phyloP scores from a whole-genome alignment of 2,113 vertebrate genomes.

The Caloenas nicobarica region DNA sequence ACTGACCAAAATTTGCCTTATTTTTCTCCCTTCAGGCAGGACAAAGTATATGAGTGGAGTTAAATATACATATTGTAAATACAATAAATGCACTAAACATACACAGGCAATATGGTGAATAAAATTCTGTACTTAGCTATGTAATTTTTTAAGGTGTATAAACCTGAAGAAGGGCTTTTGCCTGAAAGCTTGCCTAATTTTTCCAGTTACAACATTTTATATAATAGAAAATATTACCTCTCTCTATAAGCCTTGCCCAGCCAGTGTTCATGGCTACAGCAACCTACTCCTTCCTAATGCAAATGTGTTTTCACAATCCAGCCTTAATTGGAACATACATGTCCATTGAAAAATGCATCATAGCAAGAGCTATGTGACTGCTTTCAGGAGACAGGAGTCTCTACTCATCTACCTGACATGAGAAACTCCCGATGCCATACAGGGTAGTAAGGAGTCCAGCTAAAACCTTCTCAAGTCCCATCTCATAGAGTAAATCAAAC shows the following conservation, averaged over 20 bases:
- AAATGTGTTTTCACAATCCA: not conserved
- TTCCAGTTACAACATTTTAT: not conserved
- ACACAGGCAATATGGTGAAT: not conserved
- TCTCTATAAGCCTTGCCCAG: not conserved
- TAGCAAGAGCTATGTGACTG: not conserved
- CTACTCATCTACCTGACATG: not conserved
- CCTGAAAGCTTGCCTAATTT: not conserved
- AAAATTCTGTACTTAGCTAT: not conserved
- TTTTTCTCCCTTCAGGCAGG: not conserved
- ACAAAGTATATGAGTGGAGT: not conserved
- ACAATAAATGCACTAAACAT: not conserved
- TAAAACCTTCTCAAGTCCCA: not conserved
- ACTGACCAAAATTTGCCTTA: not conserved
- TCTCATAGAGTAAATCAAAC: not conserved
- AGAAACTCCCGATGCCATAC: not conserved
- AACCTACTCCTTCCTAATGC: not conserved
- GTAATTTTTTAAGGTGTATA: not conserved
- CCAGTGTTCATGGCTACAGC: not conserved
- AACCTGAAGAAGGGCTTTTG: not conserved
- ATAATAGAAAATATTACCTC: not conserved
- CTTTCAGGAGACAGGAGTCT: not conserved
- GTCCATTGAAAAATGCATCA: not conserved
- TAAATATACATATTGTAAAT: not conserved
- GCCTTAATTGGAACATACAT: not conserved
- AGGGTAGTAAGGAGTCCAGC: not conserved